These are phyloP conservation scores for Xylota sylvarum DNA, from an alignment of 2,888 invertebrate genomes.

Conservation along the genomic window DNA sequence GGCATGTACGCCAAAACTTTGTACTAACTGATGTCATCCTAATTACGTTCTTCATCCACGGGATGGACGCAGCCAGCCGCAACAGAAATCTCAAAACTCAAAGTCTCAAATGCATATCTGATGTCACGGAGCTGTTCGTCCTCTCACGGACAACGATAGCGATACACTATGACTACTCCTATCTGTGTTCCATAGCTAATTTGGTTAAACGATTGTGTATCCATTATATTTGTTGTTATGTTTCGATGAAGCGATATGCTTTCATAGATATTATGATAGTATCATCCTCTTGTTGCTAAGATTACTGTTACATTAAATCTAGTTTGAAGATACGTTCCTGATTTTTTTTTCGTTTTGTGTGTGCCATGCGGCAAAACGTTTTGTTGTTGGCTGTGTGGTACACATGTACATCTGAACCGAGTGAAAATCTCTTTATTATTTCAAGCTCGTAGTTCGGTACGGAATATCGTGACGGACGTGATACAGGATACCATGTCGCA, in stretches of 20 bases:
- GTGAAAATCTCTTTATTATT: slow-evolving; percentile 76
- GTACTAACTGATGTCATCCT: slow-evolving; percentile 72
- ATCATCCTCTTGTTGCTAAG: slow-evolving; percentile 50
- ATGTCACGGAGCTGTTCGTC: slow-evolving; percentile 56
- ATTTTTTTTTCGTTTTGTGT: neutral
- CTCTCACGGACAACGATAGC: slow-evolving; percentile 46
- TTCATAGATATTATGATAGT: slow-evolving; percentile 70
- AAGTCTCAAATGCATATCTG: slow-evolving; percentile 54
- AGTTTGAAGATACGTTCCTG: slow-evolving; percentile 56
- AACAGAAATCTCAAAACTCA: slow-evolving; percentile 22
- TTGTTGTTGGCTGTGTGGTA: slow-evolving; percentile 67
- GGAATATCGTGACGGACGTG: slow-evolving; percentile 76
- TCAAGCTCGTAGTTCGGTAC: slow-evolving; percentile 65
- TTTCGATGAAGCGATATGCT: slow-evolving; percentile 70
- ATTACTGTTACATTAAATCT: slow-evolving; percentile 75
- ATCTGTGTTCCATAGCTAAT: slow-evolving; percentile 58
- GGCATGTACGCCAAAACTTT: slow-evolving; percentile 58
- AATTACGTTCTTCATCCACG: slow-evolving; percentile 69
- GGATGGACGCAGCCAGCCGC: slow-evolving; percentile 53
- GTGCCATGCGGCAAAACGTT: slow-evolving; percentile 61
- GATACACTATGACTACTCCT: slow-evolving; percentile 16
- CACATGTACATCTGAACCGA: slow-evolving; percentile 75
- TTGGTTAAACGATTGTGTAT: slow-evolving; percentile 72
- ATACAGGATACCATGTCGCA: slow-evolving; percentile 77
- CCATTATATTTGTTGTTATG: slow-evolving; percentile 64